Evolutionary conservation across 2,113 vertebrate species (phyloP), one percentile per base, ranked within the genome.

Genomic region (Cavia aperea): DNA sequence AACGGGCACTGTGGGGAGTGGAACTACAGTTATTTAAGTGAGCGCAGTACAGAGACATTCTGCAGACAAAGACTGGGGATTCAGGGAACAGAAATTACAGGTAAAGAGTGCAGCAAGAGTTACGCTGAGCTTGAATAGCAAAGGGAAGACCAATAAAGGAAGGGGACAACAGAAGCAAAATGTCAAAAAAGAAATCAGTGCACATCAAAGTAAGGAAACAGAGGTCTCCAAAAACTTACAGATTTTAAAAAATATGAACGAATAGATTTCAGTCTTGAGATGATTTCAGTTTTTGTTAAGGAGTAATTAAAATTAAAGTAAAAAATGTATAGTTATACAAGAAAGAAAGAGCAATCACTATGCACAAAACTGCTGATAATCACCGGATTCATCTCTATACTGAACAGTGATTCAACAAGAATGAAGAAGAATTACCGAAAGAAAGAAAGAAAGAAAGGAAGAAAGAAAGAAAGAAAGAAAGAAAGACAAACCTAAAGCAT

Each of bases 341-440:
- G 63, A 86, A 90, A 92, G 23, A 91, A 95, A 94, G 26, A 68
- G 2, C 83, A 92, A 92, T 86, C 56, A 88, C 51, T 77, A 87
- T 89, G 91, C 85, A 66, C 56, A 82, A 36, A 13, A 58, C 46
- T 79, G 10, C 56, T 86, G 82, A 89, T 79, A 11, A 65, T 94
- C 73, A 86, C 79, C 23, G 23, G 82, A 92, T 83, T 93, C 79
- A 90, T 88, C 33, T 84, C 60, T 73, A 36, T 56, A 75, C n/a
- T 93, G 79, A 92, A 43, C 0, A 14, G 2, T 4, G 18, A 92
- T 93, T 94, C 79, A 93, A 81, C 54, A 86, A 72, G 84, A 79
- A 65, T 65, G 60, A 92, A 85, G 39, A 91, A 87, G 51, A 89
- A 70, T 39, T 39, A 39, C 39, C 72, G 7, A 75, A 33, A 12